Conservation (phyloP, 2,797 vertebrate genomes). For the Champsocephalus gunnari region DNA sequence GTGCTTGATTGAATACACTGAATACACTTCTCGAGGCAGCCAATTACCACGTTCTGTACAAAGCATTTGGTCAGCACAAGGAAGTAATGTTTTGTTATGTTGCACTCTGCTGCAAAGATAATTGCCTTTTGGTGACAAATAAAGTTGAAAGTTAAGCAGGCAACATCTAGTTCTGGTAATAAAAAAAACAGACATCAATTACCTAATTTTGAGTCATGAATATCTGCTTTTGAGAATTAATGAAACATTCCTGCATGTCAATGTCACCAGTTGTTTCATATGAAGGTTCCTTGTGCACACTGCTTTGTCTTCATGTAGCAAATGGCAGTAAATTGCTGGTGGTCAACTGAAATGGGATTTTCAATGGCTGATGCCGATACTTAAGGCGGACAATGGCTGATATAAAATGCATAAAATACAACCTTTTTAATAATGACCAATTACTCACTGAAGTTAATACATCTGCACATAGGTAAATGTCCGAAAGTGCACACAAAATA, state of each 20-base stretch:
- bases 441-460: no score
- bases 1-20: not conserved
- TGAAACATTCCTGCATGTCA: slow-evolving; percentile 4
- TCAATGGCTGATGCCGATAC: no score
- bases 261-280: not conserved
- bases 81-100: no score
- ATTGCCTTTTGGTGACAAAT: no score
- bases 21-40: not conserved
- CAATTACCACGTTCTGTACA: not conserved
- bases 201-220: not conserved
- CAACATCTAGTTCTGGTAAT: slow-evolving; percentile 2
- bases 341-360: no score
- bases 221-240: slow-evolving; percentile 14
- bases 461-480: no score
- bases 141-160: not conserved
- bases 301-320: not conserved
- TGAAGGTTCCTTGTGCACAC: not conserved
- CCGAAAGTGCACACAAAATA: no score
- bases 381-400: no score
- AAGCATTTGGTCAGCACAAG: not conserved
- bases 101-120: no score
- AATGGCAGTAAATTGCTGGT: not conserved
- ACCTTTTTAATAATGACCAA: no score
- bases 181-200: not conserved
- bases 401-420: no score